A percentile compares a stretch with the other conserved stretches of the same genome.
Evolutionary conservation across 2,888 invertebrate genomes (phyloP).

Genomic region (Eudemis profundana): DNA sequence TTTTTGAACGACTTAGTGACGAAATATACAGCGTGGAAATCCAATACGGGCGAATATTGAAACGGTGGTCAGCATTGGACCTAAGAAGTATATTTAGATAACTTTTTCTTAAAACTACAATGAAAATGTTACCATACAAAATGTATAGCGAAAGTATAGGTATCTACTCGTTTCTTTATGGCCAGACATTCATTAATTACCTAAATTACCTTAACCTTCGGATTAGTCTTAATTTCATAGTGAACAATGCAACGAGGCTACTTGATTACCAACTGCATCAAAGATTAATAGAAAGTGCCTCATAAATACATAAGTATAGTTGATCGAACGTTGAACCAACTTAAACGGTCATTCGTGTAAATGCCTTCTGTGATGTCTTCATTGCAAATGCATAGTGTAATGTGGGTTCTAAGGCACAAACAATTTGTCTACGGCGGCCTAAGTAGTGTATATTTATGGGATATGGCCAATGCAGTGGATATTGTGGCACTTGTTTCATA

Average conservation of each 20-base stretch:
- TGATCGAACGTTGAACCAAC: neutral
- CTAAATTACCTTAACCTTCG: neutral
- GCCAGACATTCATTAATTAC: too few relatives aligned
- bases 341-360: neutral
- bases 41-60: too few relatives aligned
- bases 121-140: too few relatives aligned
- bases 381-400: conserved; percentile 14
- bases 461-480: neutral
- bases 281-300: neutral
- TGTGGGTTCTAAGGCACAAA: neutral
- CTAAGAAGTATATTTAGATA: too few relatives aligned
- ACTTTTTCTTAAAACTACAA: too few relatives aligned
- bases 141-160: too few relatives aligned
- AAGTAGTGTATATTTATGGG: conserved; percentile 7
- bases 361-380: conserved; percentile 6
- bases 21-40: too few relatives aligned
- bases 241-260: neutral
- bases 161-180: too few relatives aligned
- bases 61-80: too few relatives aligned
- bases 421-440: neutral
- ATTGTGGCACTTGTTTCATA: conserved; percentile 4
- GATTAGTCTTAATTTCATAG: neutral
- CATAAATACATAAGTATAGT: neutral
- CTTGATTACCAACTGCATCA: neutral
- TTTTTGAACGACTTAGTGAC: too few relatives aligned